phyloP scores from a whole-genome alignment of 2,888 invertebrate genomes.

The Trisateles emortualis region DNA sequence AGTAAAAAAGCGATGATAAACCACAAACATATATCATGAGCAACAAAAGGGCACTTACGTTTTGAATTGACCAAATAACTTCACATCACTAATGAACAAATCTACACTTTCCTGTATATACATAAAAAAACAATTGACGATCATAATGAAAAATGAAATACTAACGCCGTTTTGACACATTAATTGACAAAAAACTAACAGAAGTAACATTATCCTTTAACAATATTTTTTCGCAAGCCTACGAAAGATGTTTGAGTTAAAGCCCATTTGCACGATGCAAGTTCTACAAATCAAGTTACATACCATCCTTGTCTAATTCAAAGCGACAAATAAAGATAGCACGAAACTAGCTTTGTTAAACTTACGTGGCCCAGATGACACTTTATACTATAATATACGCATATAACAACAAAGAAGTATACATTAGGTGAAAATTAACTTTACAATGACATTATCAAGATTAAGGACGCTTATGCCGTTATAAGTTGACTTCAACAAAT shows the following conservation, averaged over 20 bases:
- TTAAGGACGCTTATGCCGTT: slow-evolving; percentile 59
- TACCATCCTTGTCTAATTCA: not conserved
- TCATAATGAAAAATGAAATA: slow-evolving; percentile 67
- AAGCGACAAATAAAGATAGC: not conserved
- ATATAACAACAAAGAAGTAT: slow-evolving; percentile 73
- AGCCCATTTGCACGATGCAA: not conserved
- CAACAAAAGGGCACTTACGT: slow-evolving; percentile 78
- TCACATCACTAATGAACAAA: slow-evolving; percentile 64
- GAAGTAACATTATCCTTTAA: slow-evolving; percentile 75
- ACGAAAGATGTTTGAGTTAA: slow-evolving; percentile 53
- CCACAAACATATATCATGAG: slow-evolving; percentile 66
- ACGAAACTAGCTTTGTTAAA: not conserved
- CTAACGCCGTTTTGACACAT: slow-evolving; percentile 68
- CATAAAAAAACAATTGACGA: slow-evolving; percentile 77
- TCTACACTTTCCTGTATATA: slow-evolving; percentile 58
- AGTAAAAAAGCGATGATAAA: slow-evolving; percentile 74
- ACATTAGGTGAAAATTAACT: slow-evolving; percentile 63
- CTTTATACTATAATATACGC: slow-evolving; percentile 62
- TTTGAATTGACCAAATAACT: slow-evolving; percentile 81
- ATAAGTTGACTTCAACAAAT: slow-evolving; percentile 45
- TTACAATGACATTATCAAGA: slow-evolving; percentile 52
- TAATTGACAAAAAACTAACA: slow-evolving; percentile 83
- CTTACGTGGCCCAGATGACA: not conserved
- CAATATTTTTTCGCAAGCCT: slow-evolving; percentile 75
- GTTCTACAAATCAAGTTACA: not conserved